Evolutionary conservation across 92 coral and sea anemone genomes (phyloP).

Genomic region (Pocillopora meandrina): DNA sequence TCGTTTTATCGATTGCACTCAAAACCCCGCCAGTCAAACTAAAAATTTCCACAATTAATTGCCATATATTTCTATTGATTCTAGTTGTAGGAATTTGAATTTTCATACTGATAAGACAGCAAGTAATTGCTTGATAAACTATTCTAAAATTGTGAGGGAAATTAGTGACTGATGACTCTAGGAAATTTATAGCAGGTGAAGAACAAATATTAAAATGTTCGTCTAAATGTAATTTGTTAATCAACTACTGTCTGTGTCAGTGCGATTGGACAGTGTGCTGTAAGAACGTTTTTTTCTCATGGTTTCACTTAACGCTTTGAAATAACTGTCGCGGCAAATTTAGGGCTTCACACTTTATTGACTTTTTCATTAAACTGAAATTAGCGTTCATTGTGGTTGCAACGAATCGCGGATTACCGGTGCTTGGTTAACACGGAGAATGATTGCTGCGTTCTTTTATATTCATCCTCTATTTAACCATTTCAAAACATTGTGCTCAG

Average conservation of each 20-base stretch:
- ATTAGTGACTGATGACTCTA: background rate
- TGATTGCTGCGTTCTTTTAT: background rate
- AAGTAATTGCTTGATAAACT: background rate
- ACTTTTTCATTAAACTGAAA: constrained; percentile 28
- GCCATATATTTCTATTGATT: too few relatives aligned
- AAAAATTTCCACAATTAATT: too few relatives aligned
- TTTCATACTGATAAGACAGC: too few relatives aligned
- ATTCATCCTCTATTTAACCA: background rate
- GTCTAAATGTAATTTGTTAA: background rate
- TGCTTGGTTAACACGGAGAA: constrained; percentile 11
- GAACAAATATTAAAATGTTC: background rate
- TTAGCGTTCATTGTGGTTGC: constrained; percentile 21
- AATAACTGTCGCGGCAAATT: constrained; percentile 19
- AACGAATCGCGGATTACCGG: background rate
- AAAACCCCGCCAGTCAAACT: too few relatives aligned
- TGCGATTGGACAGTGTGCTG: constrained; percentile 12
- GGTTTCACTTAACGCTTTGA: constrained; percentile 16
- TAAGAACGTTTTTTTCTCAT: constrained; percentile 18
- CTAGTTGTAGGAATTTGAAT: too few relatives aligned
- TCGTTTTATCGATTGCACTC: too few relatives aligned
- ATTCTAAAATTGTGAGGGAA: background rate
- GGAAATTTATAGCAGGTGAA: background rate
- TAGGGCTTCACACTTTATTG: constrained; percentile 21
- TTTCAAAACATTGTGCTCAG: too few relatives aligned
- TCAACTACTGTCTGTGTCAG: background rate